Base-by-base conservation (phyloP, 2,797 vertebrate species). In the Anomalospiza imberbis region DNA sequence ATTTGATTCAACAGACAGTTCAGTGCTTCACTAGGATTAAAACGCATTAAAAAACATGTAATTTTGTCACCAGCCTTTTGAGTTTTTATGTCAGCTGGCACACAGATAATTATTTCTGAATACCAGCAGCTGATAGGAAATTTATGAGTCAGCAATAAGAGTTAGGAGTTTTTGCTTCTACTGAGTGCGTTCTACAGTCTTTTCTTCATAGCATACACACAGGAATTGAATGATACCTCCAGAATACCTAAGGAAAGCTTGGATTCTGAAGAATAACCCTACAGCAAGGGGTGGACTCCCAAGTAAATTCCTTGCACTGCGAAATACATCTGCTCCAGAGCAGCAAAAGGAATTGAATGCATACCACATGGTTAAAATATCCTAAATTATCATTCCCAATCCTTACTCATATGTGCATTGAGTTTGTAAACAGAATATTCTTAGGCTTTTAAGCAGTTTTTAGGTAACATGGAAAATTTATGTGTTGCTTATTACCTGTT, bases 401-500 rank as follows among this genome's bases (percentile, higher is more conserved):
- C 48, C 22, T n/a, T 63, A 81, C 42, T 60, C 6, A 47, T 8
- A 15, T 29, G 11, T n/a, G 71, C 66, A 6, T 4, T 60, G 58
- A 47, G 25, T 60, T 60, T 67, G 29, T 32, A 63, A 75, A 57
- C 9, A 54, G 34, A 71, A 10, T 72, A 24, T 36, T 77, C n/a
- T 47, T 53, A 38, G 9, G 13, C 12, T 67, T 88, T 57, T 62
- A 76, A 63, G 51, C 53, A 66, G 25, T 12, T 61, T 86, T 70
- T 60, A 77, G 24, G 16, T 75, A 81, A 74, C 31, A 40, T 3
- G 79, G 84, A 32, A 77, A 54, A 2, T 74, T 63, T 57, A 2
- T 61, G 83, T 58, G 66, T 32, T 10, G 3, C 47, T 86, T 88
- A 67, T 63, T 98, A 99, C 99, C 98, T 99, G 99, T 87, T 99